Conservation (phyloP, 1,140 invertebrate species). For the Apolygus lucorum region DNA sequence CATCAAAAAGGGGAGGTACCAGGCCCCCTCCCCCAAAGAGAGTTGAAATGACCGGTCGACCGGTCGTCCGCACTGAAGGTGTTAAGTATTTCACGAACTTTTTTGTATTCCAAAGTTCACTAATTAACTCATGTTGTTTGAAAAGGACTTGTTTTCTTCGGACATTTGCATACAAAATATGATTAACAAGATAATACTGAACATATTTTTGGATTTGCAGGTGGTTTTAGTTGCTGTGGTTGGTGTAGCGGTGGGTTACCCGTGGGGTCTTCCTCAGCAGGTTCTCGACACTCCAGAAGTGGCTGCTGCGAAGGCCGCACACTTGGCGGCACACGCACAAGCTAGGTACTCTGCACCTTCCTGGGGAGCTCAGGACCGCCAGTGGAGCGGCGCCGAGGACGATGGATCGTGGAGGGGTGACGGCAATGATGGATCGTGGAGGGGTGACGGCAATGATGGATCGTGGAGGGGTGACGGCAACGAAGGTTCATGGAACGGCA, state of each 20-base stretch:
- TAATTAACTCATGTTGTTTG: no score
- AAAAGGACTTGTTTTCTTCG: no score
- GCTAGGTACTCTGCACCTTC: conserved; percentile 31
- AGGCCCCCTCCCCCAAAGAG: no score
- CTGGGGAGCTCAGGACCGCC: neutral
- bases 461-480: neutral
- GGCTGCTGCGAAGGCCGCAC: conserved; percentile 31
- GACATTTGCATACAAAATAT: no score
- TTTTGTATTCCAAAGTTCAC: no score
- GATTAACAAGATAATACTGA: no score
- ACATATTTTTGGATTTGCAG: conserved; percentile 24
- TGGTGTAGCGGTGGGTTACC: conserved; percentile 32
- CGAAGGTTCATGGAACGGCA: neutral
- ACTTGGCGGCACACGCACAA: conserved; percentile 22
- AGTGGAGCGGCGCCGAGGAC: conserved; percentile 1
- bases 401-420: conserved; percentile 8
- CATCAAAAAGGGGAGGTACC: no score
- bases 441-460: neutral
- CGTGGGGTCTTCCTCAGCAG: conserved; percentile 33
- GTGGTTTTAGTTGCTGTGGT: conserved; percentile 24
- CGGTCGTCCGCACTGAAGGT: no score
- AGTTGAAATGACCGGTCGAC: no score
- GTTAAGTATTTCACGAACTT: no score
- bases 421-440: neutral
- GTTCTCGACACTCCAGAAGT: conserved; percentile 28